A percentile compares a stretch with the other conserved stretches of the same genome.
Evolutionary conservation across 2,113 vertebrate genomes (phyloP).

Genomic region (Plectropomus leopardus): DNA sequence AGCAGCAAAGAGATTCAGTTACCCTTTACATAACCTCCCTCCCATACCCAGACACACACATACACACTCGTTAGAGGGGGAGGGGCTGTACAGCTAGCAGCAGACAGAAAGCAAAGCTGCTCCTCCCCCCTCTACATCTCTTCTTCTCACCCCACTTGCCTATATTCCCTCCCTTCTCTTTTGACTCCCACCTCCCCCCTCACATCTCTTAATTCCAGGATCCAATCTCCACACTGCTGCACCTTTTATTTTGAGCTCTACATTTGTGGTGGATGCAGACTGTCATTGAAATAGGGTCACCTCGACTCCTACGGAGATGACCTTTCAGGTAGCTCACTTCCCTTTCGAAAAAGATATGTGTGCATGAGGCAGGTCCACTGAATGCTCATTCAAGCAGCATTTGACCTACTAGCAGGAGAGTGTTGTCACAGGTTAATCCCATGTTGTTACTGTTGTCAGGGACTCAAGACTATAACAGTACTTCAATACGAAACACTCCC

Average conservation of each 20-base stretch:
- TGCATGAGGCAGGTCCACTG: not conserved
- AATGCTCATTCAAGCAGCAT: constrained; percentile 14
- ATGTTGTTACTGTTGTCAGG: constrained; percentile 1
- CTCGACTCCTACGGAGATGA: not conserved
- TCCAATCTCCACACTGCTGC: not conserved
- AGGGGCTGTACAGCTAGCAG: constrained; percentile 61
- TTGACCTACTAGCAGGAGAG: constrained; percentile 15
- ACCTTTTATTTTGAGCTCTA: not conserved
- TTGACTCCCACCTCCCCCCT: not conserved
- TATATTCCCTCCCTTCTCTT: not conserved
- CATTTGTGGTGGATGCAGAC: not conserved
- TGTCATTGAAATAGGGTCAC: not conserved
- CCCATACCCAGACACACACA: constrained; percentile 62
- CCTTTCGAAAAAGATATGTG: not conserved
- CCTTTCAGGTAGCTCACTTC: not conserved
- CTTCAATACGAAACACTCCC: not conserved
- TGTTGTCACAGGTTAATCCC: constrained; percentile 12
- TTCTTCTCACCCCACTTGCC: constrained; percentile 38
- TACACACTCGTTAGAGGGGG: constrained; percentile 67
- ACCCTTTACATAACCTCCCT: constrained; percentile 85
- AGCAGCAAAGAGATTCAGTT: constrained; percentile 77
- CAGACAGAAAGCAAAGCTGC: constrained; percentile 55
- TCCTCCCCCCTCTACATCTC: constrained; percentile 52
- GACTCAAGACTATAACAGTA: constrained; percentile 15
- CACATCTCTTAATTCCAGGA: constrained; percentile 4